These are phyloP conservation scores for Mylabris sibirica DNA, from an alignment of 2,888 invertebrate genomes.

Conservation along the genomic window DNA sequence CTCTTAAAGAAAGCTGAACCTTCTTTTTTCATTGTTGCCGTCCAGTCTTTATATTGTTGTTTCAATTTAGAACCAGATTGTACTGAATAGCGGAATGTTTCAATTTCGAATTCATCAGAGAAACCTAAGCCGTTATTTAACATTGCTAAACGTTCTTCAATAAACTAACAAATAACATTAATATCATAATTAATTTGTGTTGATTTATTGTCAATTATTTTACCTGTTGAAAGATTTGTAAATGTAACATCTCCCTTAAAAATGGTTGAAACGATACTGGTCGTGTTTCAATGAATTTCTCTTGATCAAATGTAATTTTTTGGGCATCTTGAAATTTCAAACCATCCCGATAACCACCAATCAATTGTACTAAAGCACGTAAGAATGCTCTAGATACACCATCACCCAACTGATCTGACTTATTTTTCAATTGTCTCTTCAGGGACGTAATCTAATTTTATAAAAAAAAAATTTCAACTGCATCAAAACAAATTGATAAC, in stretches of 20 bases:
- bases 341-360: constrained; percentile 94
- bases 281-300: constrained; percentile 87
- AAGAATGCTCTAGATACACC: constrained; percentile 93
- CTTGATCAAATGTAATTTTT: constrained; percentile 83
- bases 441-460: constrained; percentile 72
- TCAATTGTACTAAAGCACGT: constrained; percentile 88
- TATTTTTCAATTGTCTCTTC: constrained; percentile 78
- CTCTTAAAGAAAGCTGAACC: constrained; percentile 85
- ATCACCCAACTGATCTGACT: constrained; percentile 83
- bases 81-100: constrained; percentile 76
- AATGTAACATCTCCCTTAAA: constrained; percentile 85
- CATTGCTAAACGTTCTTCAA: constrained; percentile 91
- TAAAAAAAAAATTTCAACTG: constrained; percentile 31
- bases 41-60: constrained; percentile 83
- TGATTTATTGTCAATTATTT: constrained; percentile 10
- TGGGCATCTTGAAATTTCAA: constrained; percentile 77
- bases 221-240: constrained; percentile 95
- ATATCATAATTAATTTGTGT: constrained; percentile 3
- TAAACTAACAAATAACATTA: constrained; percentile 71
- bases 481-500: constrained; percentile 19
- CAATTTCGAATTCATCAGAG: constrained; percentile 94
- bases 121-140: constrained; percentile 92
- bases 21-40: constrained; percentile 78
- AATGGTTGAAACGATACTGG: constrained; percentile 87
- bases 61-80: constrained; percentile 71